phyloP scores from a whole-genome alignment of 2,113 vertebrate genomes.

The Pangasianodon gigas region DNA sequence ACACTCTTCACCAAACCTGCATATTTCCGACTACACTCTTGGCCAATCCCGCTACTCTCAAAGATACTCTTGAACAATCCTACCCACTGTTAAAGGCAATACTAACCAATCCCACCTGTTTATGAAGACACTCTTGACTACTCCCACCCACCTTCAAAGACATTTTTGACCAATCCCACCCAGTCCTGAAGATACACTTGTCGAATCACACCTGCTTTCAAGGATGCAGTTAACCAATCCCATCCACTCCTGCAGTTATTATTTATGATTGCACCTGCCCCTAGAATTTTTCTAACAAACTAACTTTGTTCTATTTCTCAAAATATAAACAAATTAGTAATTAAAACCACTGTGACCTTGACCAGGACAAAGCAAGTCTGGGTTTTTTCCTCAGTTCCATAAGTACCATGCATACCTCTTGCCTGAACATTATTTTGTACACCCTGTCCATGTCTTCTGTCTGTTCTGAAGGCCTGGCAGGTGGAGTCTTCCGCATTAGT shows the following conservation, averaged over 20 bases:
- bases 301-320: background rate
- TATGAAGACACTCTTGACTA: background rate
- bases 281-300: background rate
- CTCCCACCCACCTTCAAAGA: background rate
- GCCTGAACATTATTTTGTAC: background rate
- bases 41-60: background rate
- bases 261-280: background rate
- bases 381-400: too few species aligned
- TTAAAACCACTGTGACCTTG: background rate
- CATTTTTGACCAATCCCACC: background rate
- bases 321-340: background rate
- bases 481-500: conserved; percentile 46
- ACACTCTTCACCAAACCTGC: background rate
- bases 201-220: background rate
- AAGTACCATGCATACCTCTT: too few species aligned
- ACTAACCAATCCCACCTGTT: too few species aligned
- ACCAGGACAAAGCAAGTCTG: too few species aligned
- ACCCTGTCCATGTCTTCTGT: background rate
- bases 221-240: background rate
- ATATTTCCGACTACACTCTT: too few species aligned
- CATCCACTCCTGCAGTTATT: background rate
- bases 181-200: background rate
- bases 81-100: background rate
- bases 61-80: background rate
- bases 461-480: conserved; percentile 48